Percentiles rank a stretch among this genome's conserved stretches.
These are phyloP conservation scores for Amblyopsis rosae DNA, from an alignment of 2,113 vertebrate species.

Conservation along the genomic window DNA sequence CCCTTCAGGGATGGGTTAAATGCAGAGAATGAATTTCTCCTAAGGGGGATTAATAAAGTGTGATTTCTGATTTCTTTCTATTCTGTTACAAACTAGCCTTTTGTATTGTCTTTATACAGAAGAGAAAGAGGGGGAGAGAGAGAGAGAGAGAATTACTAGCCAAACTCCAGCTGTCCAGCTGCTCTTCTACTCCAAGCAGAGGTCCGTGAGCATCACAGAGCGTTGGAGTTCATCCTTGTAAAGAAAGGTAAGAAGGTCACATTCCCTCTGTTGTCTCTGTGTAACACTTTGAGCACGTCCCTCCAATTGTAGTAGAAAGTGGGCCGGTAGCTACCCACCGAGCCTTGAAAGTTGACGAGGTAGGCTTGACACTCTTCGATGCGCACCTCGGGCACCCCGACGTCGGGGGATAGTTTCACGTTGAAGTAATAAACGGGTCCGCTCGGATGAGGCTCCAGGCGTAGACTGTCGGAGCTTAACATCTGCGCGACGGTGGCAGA, in stretches of 20 bases:
- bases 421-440: background rate
- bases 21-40: too few species aligned
- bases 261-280: background rate
- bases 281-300: background rate
- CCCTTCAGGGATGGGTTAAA: too few species aligned
- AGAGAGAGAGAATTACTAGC: too few species aligned
- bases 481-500: background rate
- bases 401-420: too few species aligned
- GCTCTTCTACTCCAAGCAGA: too few species aligned
- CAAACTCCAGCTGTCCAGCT: too few species aligned
- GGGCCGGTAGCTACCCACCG: background rate
- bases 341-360: conserved; percentile 5
- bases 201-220: too few species aligned
- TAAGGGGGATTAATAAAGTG: too few species aligned
- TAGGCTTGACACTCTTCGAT: background rate
- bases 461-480: background rate
- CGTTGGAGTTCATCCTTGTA: background rate
- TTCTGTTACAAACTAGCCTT: too few species aligned
- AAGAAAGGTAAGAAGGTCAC: background rate
- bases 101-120: too few species aligned
- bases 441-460: background rate
- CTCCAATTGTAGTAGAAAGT: conserved; percentile 2
- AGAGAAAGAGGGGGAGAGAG: too few species aligned
- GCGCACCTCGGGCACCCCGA: background rate
- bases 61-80: too few species aligned